Base-by-base conservation (phyloP, 2,888 invertebrate genomes). In the Eristalis arbustorum region DNA sequence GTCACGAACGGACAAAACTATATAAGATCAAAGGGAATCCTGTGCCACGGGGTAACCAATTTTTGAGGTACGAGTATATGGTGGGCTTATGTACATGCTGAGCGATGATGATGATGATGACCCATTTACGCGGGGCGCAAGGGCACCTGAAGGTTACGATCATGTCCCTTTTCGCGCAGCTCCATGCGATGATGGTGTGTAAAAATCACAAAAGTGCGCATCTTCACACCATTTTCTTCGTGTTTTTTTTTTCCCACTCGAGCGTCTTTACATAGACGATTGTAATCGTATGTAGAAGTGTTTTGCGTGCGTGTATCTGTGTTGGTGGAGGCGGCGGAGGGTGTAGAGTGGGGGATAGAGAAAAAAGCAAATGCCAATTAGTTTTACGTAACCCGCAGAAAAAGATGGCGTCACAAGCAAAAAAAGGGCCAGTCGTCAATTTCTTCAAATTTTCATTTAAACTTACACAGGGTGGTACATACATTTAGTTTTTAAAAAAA, bases 121-220 rank as follows among this genome's bases (percentile, higher is more conserved):
- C 78, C 76, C 73, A 80, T n/a, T 71, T 88, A 28, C 49, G 6
- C 4, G 8, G 3, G 64, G 57, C 76, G 68, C 87, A 87, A 87
- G 87, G 78, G 71, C 78, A 79, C 75, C 68, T 83, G 87, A 87
- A 87, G 87, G 87, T 87, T 87, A 87, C 68, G 87, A 87, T 87
- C 87, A 87, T 87, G 75, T 67, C 87, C 72, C 75, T 75, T 83
- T 72, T 22, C 25, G 28, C n/a, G 56, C 61, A 4, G 28, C 18
- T 42, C 28, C 67, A n/a, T 22, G 23, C 61, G 49, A 56, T 68
- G 67, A 76, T 66, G 67, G 61, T 34, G 25, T 25, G 59, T 13
- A 40, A 34, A 57, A 49, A 4, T 49, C 18, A 49, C 31, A 37
- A 1, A n/a, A 74, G n/a, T 87, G 87, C 87, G 87, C 87, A 87